These are phyloP conservation scores for Falco punctatus DNA, from an alignment of 2,113 vertebrate genomes.

Conservation along the genomic window DNA sequence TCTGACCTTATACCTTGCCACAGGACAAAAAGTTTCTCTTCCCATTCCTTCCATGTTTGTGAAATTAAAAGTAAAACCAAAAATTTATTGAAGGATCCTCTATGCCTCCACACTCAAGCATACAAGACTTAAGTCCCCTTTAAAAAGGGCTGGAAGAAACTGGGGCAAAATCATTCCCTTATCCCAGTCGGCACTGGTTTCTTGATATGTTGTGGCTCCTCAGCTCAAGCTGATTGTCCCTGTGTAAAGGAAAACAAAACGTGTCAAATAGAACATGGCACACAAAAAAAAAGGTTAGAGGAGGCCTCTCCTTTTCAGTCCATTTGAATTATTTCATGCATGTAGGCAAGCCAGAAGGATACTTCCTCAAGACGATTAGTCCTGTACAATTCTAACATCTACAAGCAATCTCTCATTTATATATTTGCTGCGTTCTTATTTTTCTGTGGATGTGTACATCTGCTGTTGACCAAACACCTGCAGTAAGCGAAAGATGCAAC, in stretches of 20 bases:
- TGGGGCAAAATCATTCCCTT: not conserved
- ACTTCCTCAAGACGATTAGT: not conserved
- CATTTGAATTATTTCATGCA: not conserved
- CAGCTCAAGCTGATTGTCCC: not conserved
- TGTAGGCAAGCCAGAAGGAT: not conserved
- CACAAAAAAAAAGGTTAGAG: not conserved
- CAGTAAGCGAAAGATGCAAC: not conserved
- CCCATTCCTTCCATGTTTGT: not conserved
- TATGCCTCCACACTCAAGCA: not conserved
- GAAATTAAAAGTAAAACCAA: not conserved
- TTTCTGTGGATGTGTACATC: not conserved
- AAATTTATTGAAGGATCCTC: not conserved
- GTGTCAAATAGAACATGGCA: accelerated
- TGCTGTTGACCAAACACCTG: not conserved
- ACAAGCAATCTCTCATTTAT: not conserved
- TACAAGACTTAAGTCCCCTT: not conserved
- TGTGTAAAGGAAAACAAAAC: not conserved
- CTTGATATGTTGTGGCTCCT: not conserved
- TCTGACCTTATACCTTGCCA: not conserved
- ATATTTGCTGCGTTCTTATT: not conserved
- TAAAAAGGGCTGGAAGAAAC: not conserved
- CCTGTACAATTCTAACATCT: not conserved
- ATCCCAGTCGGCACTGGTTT: not conserved
- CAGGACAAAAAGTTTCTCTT: not conserved
- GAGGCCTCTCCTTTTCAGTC: not conserved